Conservation (phyloP, 2,797 vertebrate genomes). For the Galaxias olidus region DNA sequence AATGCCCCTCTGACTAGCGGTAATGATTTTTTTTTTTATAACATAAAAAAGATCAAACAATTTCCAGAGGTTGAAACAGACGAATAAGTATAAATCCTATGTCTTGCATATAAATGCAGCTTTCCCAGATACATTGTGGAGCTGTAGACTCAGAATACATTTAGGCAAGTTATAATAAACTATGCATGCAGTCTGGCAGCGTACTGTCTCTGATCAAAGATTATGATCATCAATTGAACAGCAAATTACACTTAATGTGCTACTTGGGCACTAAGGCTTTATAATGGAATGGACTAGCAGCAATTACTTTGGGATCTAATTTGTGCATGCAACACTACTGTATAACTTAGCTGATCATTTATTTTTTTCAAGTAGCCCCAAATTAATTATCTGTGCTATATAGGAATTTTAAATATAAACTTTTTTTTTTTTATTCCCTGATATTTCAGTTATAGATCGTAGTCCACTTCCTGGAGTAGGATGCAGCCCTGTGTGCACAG, state of each 20-base stretch:
- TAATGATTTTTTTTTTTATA: no score
- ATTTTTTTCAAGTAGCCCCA: background rate
- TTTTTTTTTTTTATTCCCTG: no score
- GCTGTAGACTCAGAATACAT: constrained; percentile 36
- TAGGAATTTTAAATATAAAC: no score
- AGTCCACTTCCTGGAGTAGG: constrained; percentile 55
- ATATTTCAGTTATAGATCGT: constrained; percentile 39
- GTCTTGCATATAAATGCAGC: no score
- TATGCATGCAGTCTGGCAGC: no score
- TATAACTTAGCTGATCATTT: background rate
- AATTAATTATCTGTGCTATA: no score
- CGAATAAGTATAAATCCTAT: constrained; percentile 10
- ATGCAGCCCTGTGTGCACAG: constrained; percentile 45
- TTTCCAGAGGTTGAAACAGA: background rate
- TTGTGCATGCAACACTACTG: background rate
- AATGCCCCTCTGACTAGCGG: no score
- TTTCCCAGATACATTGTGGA: constrained; percentile 10
- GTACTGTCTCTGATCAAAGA: no score
- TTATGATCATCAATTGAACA: no score
- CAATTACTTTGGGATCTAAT: background rate
- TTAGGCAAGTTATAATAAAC: no score
- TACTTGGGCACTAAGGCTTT: background rate
- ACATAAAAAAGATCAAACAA: no score
- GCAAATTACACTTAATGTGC: background rate
- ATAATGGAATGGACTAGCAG: background rate